Conservation (phyloP, 2,113 vertebrate species). For the Cyprinodon variegatus region DNA sequence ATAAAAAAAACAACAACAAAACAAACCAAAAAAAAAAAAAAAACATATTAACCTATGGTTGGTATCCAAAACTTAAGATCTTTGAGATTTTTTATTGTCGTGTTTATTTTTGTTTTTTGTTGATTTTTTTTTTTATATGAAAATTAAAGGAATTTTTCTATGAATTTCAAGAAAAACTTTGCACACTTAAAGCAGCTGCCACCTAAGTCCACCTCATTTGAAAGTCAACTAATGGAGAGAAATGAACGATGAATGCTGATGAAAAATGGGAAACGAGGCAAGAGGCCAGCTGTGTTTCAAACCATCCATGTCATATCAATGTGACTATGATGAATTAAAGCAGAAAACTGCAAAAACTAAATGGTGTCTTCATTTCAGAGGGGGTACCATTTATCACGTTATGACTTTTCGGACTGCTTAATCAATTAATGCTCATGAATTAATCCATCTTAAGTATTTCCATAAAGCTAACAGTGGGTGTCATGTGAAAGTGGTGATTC, state of each 20-base stretch:
- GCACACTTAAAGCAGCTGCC: not conserved
- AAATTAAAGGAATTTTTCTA: not conserved
- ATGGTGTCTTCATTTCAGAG: slow-evolving; percentile 66
- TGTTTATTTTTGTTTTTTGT: no score
- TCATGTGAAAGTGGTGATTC: slow-evolving; percentile 63
- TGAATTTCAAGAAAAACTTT: not conserved
- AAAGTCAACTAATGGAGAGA: slow-evolving; percentile 62
- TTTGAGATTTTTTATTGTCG: no score
- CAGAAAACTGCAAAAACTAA: slow-evolving; percentile 70
- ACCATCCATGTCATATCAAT: slow-evolving; percentile 73
- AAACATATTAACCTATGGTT: no score
- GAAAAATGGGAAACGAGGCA: slow-evolving; percentile 55
- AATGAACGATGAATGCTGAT: slow-evolving; percentile 71
- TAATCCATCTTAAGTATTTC: slow-evolving; percentile 71
- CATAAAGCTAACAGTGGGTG: slow-evolving; percentile 53
- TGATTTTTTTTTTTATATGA: not conserved
- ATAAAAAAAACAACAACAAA: no score
- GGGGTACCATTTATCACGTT: slow-evolving; percentile 75
- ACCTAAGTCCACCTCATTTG: slow-evolving; percentile 33
- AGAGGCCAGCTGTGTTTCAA: slow-evolving; percentile 48
- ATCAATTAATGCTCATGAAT: slow-evolving; percentile 72
- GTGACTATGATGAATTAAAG: slow-evolving; percentile 75
- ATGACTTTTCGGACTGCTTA: slow-evolving; percentile 70
- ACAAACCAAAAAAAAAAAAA: no score
- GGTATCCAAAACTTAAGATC: no score